phyloP scores from a whole-genome alignment of 2,888 invertebrate genomes.

The Erebia epiphron region DNA sequence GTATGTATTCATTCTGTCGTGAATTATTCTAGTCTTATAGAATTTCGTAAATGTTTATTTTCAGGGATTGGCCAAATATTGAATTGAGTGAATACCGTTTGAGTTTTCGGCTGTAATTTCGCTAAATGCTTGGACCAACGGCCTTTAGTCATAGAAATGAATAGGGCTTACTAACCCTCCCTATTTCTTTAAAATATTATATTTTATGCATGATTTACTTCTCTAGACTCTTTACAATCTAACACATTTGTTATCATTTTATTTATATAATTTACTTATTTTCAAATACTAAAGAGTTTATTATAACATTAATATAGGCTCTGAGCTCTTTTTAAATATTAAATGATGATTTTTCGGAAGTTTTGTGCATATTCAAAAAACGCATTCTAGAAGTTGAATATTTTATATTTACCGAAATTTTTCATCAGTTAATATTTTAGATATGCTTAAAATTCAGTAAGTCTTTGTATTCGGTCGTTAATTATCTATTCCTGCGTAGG shows the following conservation, averaged over 20 bases:
- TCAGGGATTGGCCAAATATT: conserved; percentile 24
- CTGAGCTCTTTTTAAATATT: neutral
- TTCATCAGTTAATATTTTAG: neutral
- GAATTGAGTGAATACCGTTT: conserved; percentile 41
- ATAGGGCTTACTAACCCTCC: conserved; percentile 35
- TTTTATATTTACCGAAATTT: neutral
- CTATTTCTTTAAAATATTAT: neutral
- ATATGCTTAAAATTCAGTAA: conserved; percentile 5
- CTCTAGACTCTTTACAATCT: conserved; percentile 40
- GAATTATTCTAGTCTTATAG: neutral
- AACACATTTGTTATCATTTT: conserved; percentile 37
- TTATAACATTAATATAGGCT: neutral
- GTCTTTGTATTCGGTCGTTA: neutral
- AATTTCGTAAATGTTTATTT: neutral
- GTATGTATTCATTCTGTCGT: no score
- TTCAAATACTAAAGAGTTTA: neutral
- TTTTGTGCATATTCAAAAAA: no score
- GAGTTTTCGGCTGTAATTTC: conserved; percentile 56
- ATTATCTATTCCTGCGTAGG: conserved; percentile 64
- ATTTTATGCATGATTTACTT: conserved; percentile 20
- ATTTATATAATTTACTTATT: conserved; percentile 23
- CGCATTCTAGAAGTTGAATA: no score
- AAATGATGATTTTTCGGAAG: neutral
- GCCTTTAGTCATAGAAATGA: conserved; percentile 53
- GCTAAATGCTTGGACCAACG: conserved; percentile 76